Evolutionary conservation across 2,113 vertebrate genomes (phyloP).

Genomic region (Proteles cristata): DNA sequence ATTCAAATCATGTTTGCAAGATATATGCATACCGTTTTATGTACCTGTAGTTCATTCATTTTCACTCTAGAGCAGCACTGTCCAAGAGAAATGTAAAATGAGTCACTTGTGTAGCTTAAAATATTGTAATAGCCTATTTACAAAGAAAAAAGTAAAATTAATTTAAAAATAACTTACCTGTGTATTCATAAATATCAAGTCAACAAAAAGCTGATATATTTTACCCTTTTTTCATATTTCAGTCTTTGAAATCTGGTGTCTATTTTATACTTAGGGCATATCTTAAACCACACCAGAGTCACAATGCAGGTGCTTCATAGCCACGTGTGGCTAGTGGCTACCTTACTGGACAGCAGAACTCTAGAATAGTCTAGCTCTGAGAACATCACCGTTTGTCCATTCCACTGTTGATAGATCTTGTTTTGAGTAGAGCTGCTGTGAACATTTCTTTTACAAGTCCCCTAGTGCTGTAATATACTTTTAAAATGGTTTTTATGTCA

Average conservation of each 20-base stretch:
- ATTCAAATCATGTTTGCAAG: constrained; percentile 4
- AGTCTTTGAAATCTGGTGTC: background rate
- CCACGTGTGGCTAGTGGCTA: background rate
- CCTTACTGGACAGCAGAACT: background rate
- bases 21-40: background rate
- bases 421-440: constrained; percentile 43
- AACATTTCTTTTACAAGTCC: constrained; percentile 52
- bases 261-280: background rate
- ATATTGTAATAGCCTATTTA: background rate
- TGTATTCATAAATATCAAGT: background rate
- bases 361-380: background rate
- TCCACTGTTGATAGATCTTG: background rate
- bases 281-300: background rate
- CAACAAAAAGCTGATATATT: constrained; percentile 1
- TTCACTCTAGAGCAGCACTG: background rate
- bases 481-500: constrained; percentile 38
- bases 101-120: background rate
- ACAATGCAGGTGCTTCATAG: background rate
- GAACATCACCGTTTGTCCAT: background rate
- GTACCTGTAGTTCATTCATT: background rate
- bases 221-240: background rate
- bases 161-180: background rate
- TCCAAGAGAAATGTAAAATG: background rate
- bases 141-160: constrained; percentile 46
- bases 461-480: background rate